Percentiles rank a stretch among this genome's conserved stretches.
Conservation (phyloP, 2,888 invertebrate species). For the Lampropteryx suffumata region DNA sequence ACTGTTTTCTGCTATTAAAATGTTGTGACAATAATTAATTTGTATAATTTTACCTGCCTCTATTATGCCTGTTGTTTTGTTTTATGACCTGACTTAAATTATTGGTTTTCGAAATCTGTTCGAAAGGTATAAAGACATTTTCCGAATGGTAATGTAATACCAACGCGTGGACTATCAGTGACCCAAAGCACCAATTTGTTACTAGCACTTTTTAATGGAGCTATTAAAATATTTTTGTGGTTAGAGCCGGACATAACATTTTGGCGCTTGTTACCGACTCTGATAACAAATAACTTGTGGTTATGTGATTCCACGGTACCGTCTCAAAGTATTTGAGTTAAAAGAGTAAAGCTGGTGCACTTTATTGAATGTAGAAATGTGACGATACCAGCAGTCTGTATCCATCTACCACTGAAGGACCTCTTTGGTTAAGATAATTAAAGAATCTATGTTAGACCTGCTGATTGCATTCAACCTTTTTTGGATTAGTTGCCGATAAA, state of each 20-base stretch:
- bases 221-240: slow-evolving; percentile 75
- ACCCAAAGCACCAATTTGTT: slow-evolving; percentile 67
- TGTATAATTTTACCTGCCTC: slow-evolving; percentile 11
- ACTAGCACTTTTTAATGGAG: slow-evolving; percentile 78
- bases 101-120: slow-evolving; percentile 38
- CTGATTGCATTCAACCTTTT: too few relatives aligned
- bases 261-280: slow-evolving; percentile 60
- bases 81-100: slow-evolving; percentile 16
- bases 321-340: slow-evolving; percentile 34
- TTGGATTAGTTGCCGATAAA: too few relatives aligned
- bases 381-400: too few relatives aligned
- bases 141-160: slow-evolving; percentile 48
- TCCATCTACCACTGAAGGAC: not conserved
- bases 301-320: slow-evolving; percentile 50
- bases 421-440: not conserved
- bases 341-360: slow-evolving; percentile 1
- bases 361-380: not conserved
- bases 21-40: slow-evolving; percentile 20
- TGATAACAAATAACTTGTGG: slow-evolving; percentile 69
- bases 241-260: slow-evolving; percentile 64
- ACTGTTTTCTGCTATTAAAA: slow-evolving; percentile 16
- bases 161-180: slow-evolving; percentile 42
- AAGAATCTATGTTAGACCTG: too few relatives aligned
- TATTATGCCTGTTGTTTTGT: slow-evolving; percentile 9
- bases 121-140: slow-evolving; percentile 55